Evolutionary conservation across 2,797 vertebrate species (phyloP).

Genomic region (Sitta carolinensis): DNA sequence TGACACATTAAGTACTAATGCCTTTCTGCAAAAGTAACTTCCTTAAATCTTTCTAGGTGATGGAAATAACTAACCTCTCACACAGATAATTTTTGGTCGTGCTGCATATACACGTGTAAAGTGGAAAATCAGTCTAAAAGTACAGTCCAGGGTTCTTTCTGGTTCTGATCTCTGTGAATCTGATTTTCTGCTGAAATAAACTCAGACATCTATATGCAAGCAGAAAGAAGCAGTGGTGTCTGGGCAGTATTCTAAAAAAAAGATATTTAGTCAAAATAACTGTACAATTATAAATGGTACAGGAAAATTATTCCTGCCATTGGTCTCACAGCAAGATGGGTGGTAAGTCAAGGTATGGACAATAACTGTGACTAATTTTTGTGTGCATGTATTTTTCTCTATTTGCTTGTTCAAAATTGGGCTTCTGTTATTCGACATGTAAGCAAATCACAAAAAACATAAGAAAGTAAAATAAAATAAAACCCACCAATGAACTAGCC

Average conservation of each 20-base stretch:
- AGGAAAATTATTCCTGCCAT: background rate
- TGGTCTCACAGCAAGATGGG: background rate
- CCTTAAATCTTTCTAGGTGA: background rate
- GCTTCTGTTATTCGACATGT: background rate
- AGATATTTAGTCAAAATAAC: background rate
- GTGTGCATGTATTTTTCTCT: background rate
- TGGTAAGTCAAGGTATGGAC: background rate
- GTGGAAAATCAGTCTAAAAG: background rate
- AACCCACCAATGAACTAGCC: accelerated
- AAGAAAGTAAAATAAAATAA: background rate
- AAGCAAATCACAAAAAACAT: background rate
- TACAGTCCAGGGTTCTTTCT: background rate
- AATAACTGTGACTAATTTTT: background rate
- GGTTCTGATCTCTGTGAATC: background rate
- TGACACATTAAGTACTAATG: background rate
- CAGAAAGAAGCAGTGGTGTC: background rate
- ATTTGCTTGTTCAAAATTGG: background rate
- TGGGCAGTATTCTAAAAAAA: background rate
- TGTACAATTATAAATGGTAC: background rate
- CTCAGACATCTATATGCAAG: background rate
- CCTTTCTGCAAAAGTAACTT: background rate
- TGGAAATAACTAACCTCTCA: background rate
- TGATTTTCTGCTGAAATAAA: background rate
- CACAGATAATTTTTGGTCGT: background rate
- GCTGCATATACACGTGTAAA: background rate